A percentile compares a stretch with the other conserved stretches of the same genome.
Evolutionary conservation across 2,888 invertebrate genomes (phyloP).

Genomic region (Marronus borbonicus): DNA sequence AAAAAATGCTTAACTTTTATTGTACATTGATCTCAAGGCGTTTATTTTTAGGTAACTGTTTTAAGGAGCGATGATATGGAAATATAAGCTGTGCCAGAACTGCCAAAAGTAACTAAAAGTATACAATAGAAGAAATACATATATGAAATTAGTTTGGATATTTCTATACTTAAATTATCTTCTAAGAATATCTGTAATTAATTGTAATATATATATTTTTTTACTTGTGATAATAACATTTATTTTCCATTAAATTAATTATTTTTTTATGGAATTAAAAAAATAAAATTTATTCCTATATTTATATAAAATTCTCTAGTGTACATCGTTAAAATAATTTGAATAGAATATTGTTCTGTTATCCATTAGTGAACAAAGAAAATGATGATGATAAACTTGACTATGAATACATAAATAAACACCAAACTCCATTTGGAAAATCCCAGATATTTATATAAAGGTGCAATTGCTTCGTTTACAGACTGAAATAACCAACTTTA

Average conservation of each 20-base stretch:
- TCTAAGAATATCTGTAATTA: no score
- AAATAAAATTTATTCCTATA: no score
- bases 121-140: conserved; percentile 7
- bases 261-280: no score
- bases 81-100: neutral
- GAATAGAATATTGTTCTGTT: neutral
- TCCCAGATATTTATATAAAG: conserved; percentile 5
- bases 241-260: no score
- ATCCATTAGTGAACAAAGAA: conserved; percentile 1
- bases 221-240: no score
- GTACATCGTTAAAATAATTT: no score
- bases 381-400: conserved; percentile 4
- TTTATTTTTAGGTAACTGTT: conserved; percentile 14
- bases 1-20: neutral
- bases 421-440: neutral
- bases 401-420: neutral
- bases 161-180: no score
- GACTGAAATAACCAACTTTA: neutral
- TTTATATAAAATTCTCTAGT: no score
- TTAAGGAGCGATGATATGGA: neutral
- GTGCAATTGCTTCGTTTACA: neutral
- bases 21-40: neutral
- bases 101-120: neutral
- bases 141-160: no score
- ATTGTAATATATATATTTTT: no score